Evolutionary conservation across 2,888 invertebrate genomes (phyloP).

Genomic region (Leptogaster cylindrica): DNA sequence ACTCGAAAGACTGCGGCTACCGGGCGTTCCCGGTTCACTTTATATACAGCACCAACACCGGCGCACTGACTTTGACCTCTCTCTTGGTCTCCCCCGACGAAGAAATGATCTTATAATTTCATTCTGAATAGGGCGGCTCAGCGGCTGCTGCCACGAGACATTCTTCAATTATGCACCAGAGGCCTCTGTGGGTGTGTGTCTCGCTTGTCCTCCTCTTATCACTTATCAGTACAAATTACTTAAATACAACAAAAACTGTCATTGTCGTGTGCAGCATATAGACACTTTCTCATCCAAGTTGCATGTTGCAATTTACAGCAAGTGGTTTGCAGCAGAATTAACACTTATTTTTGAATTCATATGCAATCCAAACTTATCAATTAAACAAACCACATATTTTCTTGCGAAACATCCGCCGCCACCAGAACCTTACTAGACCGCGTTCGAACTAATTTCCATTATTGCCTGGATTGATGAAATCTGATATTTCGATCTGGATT

Average conservation of each 20-base stretch:
- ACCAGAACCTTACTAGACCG: too few relatives aligned
- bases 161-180: slow-evolving; percentile 5
- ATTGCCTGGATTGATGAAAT: slow-evolving; percentile 20
- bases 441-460: slow-evolving; percentile 11
- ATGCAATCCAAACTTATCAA: too few relatives aligned
- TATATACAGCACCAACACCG: slow-evolving; percentile 52
- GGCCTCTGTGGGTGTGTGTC: background rate
- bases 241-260: too few relatives aligned
- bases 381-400: too few relatives aligned
- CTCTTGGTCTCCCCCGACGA: slow-evolving; percentile 30
- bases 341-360: too few relatives aligned
- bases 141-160: slow-evolving; percentile 4
- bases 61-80: slow-evolving; percentile 39
- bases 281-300: too few relatives aligned
- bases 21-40: slow-evolving; percentile 51
- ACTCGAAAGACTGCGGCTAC: slow-evolving; percentile 54
- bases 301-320: background rate
- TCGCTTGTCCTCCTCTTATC: slow-evolving; percentile 13
- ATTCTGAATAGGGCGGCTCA: background rate
- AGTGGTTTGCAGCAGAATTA: too few relatives aligned
- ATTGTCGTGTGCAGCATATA: too few relatives aligned
- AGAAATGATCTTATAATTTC: too few relatives aligned
- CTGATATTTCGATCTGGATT: slow-evolving; percentile 26
- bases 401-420: background rate
- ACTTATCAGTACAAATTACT: slow-evolving; percentile 32